Base-by-base conservation (phyloP, 2,888 invertebrate species). In the Merodon equestris region DNA sequence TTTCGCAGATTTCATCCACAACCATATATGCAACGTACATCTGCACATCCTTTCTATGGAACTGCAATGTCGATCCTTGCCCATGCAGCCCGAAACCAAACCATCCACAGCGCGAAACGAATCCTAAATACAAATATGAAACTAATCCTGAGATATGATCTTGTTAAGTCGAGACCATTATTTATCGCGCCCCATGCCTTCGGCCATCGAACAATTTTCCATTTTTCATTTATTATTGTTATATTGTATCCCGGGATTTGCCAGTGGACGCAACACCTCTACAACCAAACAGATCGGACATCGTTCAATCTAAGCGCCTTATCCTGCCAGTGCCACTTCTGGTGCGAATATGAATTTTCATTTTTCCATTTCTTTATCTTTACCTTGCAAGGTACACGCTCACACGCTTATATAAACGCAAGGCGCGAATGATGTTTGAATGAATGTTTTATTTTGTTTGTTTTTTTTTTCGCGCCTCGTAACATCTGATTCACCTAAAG, bases 271-370 rank as follows among this genome's bases (percentile, higher is more conserved):
- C n/a, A 60, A 61, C 42, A 64, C 60, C 57, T 47, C 70, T 45
- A 18, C 56, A 50, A 13, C 48, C 40, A 48, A 9, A 9, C 60
- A 72, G 53, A 77, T 77, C 77, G 67, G 77, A 74, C 79, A 79
- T 79, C 79, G 74, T 79, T 79, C 79, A 79, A 79, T 79, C 79
- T 79, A 79, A 79, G 79, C 79, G 79, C 79, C 79, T 79, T 79
- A 79, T 79, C 79, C 74, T 70, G 56, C 47, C 47, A 10, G 12
- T 53, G 56, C 12, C 14, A 27, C 27, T 48, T 17, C 71, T 38
- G 40, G 36, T 57, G 60, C 47, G 68, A 74, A 67, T 79, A 63
- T 68, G 68, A 79, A 70, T 79, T 74, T 79, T 68, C 63, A 42
- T 54, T 73, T 79, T 66, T 48, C 73, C 66, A 48, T 77, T 27